These are phyloP conservation scores for Dendrocopos noguchii DNA, from an alignment of 2,113 vertebrate species.

Conservation along the genomic window DNA sequence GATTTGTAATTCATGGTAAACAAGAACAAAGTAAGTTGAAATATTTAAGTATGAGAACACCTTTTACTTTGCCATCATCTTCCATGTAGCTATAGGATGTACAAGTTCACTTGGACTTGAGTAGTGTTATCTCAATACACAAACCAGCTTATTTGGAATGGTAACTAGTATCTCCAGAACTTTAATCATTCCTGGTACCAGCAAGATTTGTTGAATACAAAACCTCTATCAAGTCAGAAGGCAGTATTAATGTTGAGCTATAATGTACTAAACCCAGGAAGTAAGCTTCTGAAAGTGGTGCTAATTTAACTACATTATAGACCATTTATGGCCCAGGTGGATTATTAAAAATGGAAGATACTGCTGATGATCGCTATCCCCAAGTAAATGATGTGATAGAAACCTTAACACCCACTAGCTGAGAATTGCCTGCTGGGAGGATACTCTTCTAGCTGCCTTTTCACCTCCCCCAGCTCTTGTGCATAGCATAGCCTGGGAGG, in stretches of 20 bases:
- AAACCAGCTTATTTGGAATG: not conserved
- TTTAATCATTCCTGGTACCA: not conserved
- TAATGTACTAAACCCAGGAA: not conserved
- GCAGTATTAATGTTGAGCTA: not conserved
- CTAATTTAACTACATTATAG: constrained; percentile 12
- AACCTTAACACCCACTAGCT: not conserved
- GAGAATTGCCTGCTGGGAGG: not conserved
- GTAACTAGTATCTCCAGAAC: not conserved
- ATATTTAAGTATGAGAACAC: not conserved
- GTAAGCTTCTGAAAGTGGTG: not conserved
- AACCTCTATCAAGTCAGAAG: not conserved
- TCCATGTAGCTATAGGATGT: not conserved
- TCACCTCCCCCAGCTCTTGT: not conserved
- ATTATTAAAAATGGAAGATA: constrained; percentile 14
- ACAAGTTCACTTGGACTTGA: not conserved
- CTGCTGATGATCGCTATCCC: not conserved
- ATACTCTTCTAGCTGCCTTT: not conserved
- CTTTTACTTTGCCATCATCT: not conserved
- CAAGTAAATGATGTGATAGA: not conserved
- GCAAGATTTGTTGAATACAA: not conserved
- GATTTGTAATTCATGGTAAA: not conserved
- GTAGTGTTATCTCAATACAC: not conserved
- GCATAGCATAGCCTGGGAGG: not conserved
- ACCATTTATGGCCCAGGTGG: not conserved
- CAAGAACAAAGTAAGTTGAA: not conserved